Evolutionary conservation across 2,888 invertebrate genomes (phyloP).

Genomic region (Lacanobia wlatinum): DNA sequence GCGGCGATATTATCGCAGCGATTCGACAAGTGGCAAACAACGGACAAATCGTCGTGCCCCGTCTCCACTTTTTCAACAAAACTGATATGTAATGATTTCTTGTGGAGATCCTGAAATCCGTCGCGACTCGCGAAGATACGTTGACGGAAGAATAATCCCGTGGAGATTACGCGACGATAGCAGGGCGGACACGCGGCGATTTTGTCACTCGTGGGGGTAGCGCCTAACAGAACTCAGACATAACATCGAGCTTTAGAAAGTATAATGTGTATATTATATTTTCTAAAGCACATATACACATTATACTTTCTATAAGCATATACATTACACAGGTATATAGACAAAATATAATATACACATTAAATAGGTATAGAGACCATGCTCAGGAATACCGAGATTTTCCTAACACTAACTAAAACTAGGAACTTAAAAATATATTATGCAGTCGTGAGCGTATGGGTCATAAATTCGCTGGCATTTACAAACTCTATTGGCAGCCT

Average conservation of each 20-base stretch:
- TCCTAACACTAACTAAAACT: not conserved
- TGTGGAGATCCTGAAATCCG: no score
- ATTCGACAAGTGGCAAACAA: no score
- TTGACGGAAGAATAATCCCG: no score
- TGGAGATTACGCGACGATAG: not conserved
- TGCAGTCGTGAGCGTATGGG: conserved; percentile 31
- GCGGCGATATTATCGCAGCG: not conserved
- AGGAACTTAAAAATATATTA: conserved; percentile 10
- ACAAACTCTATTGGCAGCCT: conserved; percentile 77
- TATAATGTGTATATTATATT: no score
- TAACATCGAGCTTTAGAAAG: not conserved
- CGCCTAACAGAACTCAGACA: not conserved
- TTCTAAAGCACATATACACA: no score
- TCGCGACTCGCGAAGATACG: no score
- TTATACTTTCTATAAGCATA: no score
- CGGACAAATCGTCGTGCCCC: no score
- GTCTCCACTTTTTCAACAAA: no score
- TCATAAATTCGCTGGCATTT: conserved; percentile 72
- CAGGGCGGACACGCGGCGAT: no score
- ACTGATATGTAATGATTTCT: no score
- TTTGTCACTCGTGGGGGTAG: not conserved
- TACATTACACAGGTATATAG: not conserved
- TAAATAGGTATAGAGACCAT: not conserved
- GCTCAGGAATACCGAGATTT: not conserved
- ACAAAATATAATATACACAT: not conserved